Base-by-base conservation (phyloP, 2,888 invertebrate genomes). In the Polylopha cassiicola region DNA sequence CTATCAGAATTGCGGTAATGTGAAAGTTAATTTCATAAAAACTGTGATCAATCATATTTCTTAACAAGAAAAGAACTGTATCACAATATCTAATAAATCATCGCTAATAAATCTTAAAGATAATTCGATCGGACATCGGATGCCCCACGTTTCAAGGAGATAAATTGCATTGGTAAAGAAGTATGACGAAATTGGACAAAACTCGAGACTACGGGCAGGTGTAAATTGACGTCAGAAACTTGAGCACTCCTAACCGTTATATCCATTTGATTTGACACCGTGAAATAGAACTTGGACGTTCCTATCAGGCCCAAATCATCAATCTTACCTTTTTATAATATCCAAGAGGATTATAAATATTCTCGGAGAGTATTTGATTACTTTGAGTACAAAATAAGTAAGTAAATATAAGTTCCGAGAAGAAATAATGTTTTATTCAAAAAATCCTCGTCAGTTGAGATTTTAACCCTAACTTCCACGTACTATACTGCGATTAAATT, bases 211-310 rank as follows among this genome's bases (percentile, higher is more conserved):
- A n/a, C n/a, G n/a, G n/a, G n/a, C 49, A 45, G 53, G 57, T 58
- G 55, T 61, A 65, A 63, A 61, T 58, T 60, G 55, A 57, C 51
- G 53, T 48, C 50, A 39, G 49, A 53, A 50, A 53, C 58, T 58
- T 46, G 50, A 43, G 38, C 37, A 23, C 39, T 38, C 26, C 26
- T 37, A 47, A 58, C 51, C 48, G 47, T 50, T 52, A 47, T 39
- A 46, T 49, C 52, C 53, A 60, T 58, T 54, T 46, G 55, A 60
- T 57, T 58, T 54, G 68, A 68, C 67, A 60, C 62, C 69, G 66
- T 72, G 63, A 73, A 73, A 71, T 72, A 67, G 59, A 60, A 61
- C 48, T 55, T 44, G 37, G 39, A 13, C 33, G 32, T 46, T 45
- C 27, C 41, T 30, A 31, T 38, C 24, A 20, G 18, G 24, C 24